Percentiles rank a stretch among this genome's conserved stretches.
Conservation (phyloP, 1,140 invertebrate genomes). For the Leptestheria dahalacensis region DNA sequence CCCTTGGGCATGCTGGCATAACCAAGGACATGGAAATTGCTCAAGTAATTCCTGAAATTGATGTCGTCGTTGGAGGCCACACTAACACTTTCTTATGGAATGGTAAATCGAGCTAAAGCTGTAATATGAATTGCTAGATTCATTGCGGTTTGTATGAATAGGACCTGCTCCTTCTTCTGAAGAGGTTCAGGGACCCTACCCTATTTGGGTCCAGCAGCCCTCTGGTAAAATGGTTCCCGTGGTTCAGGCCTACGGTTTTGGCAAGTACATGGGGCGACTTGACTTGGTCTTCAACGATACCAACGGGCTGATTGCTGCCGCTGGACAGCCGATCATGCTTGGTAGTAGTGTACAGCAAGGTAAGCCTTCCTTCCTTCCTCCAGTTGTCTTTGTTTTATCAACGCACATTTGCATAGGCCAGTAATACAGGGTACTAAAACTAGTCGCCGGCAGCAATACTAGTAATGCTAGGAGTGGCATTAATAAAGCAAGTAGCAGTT, state of each 20-base stretch:
- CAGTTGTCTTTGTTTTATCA: no score
- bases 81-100: constrained; percentile 56
- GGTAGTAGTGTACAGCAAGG: constrained; percentile 45
- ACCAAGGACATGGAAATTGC: constrained; percentile 61
- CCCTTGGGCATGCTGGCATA: constrained; percentile 72
- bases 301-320: constrained; percentile 49
- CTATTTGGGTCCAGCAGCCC: constrained; percentile 49
- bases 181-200: constrained; percentile 53
- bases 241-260: constrained; percentile 80
- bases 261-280: constrained; percentile 75
- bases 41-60: constrained; percentile 56
- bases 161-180: constrained; percentile 43
- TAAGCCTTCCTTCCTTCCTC: constrained; percentile 23
- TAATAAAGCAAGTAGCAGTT: no score
- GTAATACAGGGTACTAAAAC: no score
- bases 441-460: no score
- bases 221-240: constrained; percentile 59
- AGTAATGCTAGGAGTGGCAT: no score
- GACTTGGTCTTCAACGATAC: constrained; percentile 50
- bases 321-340: constrained; percentile 65
- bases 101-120: no score
- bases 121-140: no score
- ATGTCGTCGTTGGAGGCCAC: constrained; percentile 73
- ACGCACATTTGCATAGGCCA: no score
- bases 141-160: no score